phyloP scores from a whole-genome alignment of 2,888 invertebrate species.

The Hirtodrosophila confusa region DNA sequence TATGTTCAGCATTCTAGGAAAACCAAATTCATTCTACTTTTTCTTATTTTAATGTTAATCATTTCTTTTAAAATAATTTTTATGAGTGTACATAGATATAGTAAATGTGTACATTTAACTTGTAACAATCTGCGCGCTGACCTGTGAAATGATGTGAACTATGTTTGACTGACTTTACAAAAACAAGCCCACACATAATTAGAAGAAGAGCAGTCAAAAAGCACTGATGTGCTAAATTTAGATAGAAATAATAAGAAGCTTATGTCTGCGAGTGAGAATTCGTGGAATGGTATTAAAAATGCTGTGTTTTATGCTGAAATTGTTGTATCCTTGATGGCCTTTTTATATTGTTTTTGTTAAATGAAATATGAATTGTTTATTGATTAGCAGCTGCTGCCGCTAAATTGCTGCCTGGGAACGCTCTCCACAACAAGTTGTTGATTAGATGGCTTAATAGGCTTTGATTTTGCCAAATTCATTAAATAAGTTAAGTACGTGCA shows the following conservation, averaged over 20 bases:
- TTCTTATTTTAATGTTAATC: no score
- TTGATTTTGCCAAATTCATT: slow-evolving; percentile 21
- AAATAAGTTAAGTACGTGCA: slow-evolving; percentile 27
- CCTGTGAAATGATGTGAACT: slow-evolving; percentile 56
- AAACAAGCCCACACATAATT: slow-evolving; percentile 13
- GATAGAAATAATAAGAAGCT: slow-evolving; percentile 8
- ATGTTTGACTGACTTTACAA: slow-evolving; percentile 1
- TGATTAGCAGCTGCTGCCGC: slow-evolving; percentile 1
- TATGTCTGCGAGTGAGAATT: neutral
- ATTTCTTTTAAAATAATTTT: neutral
- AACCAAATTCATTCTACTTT: no score
- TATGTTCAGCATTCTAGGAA: no score
- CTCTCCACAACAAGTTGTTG: slow-evolving; percentile 23
- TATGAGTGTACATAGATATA: no score
- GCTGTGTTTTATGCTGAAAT: no score
- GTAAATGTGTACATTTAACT: neutral
- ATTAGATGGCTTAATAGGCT: slow-evolving; percentile 42
- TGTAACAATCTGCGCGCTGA: slow-evolving; percentile 50
- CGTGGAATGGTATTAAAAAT: neutral
- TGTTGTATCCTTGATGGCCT: slow-evolving; percentile 1
- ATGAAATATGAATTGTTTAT: slow-evolving; percentile 20
- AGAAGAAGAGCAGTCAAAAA: slow-evolving; percentile 3
- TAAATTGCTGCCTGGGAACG: neutral
- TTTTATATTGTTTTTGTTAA: slow-evolving; percentile 1
- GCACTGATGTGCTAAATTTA: slow-evolving; percentile 14